A percentile compares a stretch with the other conserved stretches of the same genome.
These are phyloP conservation scores for Gadus chalcogrammus DNA, from an alignment of 2,113 vertebrate genomes.

Conservation along the genomic window DNA sequence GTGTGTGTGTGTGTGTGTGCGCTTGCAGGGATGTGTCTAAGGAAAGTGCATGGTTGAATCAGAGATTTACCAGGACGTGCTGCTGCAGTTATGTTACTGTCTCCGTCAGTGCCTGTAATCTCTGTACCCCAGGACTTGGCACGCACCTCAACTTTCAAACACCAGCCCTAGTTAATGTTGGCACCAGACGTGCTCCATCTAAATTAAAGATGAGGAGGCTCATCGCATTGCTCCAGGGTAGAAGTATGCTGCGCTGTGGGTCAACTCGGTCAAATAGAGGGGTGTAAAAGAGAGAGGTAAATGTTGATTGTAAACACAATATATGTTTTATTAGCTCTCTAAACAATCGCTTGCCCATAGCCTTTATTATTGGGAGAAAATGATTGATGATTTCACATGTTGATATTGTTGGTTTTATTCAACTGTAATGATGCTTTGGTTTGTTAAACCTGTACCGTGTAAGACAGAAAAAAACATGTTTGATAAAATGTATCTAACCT, in stretches of 20 bases:
- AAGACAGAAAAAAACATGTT: too few species aligned
- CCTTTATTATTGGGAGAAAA: too few species aligned
- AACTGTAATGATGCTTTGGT: neutral
- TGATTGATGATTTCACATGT: neutral
- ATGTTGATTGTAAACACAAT: conserved; percentile 35
- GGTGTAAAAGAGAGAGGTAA: conserved; percentile 16
- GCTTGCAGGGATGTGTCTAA: neutral
- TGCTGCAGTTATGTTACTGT: conserved; percentile 36
- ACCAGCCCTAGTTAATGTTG: conserved; percentile 15
- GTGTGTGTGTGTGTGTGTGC: too few species aligned
- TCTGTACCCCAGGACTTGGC: conserved; percentile 42
- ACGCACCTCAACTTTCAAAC: conserved; percentile 29
- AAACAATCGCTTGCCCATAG: conserved; percentile 6
- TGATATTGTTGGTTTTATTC: neutral
- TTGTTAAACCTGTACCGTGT: too few species aligned
- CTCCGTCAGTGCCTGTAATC: conserved; percentile 34
- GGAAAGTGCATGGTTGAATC: neutral
- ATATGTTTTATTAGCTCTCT: conserved; percentile 31
- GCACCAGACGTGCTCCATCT: conserved; percentile 51
- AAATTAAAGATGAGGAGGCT: conserved; percentile 41
- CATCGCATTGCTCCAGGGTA: conserved; percentile 21
- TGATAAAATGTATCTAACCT: too few species aligned
- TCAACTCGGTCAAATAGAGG: neutral
- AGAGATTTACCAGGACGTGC: conserved; percentile 27
- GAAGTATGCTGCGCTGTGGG: conserved; percentile 26